These are phyloP conservation scores for Distichodus sexfasciatus DNA, from an alignment of 2,797 vertebrate species.

Conservation along the genomic window DNA sequence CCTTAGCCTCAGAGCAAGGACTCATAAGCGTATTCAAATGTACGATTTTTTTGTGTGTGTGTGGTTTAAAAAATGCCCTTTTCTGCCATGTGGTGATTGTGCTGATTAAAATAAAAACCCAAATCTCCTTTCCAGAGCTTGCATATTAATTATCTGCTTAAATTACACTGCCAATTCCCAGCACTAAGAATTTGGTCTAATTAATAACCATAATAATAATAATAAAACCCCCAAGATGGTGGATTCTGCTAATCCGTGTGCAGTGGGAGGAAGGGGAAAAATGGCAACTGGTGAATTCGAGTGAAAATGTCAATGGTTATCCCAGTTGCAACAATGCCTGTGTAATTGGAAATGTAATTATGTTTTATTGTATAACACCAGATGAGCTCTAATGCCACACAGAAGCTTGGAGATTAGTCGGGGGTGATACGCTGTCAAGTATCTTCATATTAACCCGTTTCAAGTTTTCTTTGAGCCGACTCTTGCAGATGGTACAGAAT, in stretches of 20 bases:
- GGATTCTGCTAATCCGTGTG: slow-evolving; percentile 60
- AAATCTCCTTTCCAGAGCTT: slow-evolving; percentile 57
- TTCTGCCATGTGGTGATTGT: slow-evolving; percentile 44
- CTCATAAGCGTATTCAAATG: slow-evolving; percentile 55
- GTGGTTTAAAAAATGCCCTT: no score
- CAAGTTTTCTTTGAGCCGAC: slow-evolving; percentile 35
- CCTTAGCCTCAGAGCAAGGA: slow-evolving; percentile 44
- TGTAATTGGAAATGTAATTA: slow-evolving; percentile 58
- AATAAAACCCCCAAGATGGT: slow-evolving; percentile 57
- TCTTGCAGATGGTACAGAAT: slow-evolving; percentile 14
- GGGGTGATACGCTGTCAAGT: slow-evolving; percentile 36
- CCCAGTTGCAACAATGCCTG: slow-evolving; percentile 48
- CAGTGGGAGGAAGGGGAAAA: slow-evolving; percentile 38
- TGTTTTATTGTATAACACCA: slow-evolving; percentile 52
- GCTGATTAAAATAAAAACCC: slow-evolving; percentile 60
- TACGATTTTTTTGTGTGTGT: slow-evolving; percentile 44
- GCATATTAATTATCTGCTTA: slow-evolving; percentile 61
- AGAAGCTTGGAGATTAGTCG: slow-evolving; percentile 44
- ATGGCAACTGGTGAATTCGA: slow-evolving; percentile 49
- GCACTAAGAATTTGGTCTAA: slow-evolving; percentile 59
- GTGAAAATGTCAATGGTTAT: slow-evolving; percentile 62
- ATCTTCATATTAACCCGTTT: slow-evolving; percentile 44
- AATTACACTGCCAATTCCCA: slow-evolving; percentile 59
- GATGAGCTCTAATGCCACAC: slow-evolving; percentile 48
- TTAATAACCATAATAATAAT: slow-evolving; percentile 60